Base-by-base conservation (phyloP, 2,113 vertebrate genomes). In the Rynchops niger region DNA sequence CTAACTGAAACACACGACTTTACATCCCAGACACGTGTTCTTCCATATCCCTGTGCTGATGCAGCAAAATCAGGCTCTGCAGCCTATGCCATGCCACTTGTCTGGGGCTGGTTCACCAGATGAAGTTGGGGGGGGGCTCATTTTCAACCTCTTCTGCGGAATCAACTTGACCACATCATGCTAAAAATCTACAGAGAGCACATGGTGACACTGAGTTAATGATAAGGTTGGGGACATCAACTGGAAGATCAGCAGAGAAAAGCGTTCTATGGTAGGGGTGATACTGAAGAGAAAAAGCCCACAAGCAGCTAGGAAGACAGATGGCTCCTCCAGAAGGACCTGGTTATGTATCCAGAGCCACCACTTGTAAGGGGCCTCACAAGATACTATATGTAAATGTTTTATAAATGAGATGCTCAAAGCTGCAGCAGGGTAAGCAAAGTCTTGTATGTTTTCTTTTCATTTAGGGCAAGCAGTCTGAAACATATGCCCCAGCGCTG, bases 401-500 rank as follows among this genome's bases (percentile, higher is more conserved):
- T 93, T 95, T 91, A 91, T 76, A 73, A 88, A 42, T 50, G 55
- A 72, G 77, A 93, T 84, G 42, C 84, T 82, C 17, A 4, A 65
- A 81, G 92, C 80, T 91, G 80, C 55, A 76, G 55, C 40, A 63
- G 82, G 2, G 1, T 34, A 83, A 95, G 81, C 27, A 22, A 86
- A 94, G n/a, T 38, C 80, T 66, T 93, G 80, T 55, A 63, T 25
- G 30, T 87, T 96, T 95, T 80, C 77, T 85, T 94, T 87, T 65
- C 63, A 95, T 86, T 82, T 59, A 90, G 67, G 84, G 66, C 62
- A 97, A 88, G 82, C 76, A 79, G 42, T 93, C 86, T 89, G 85
- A 90, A 94, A 62, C 69, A 65, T 69, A 70, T 74, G 95, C 45
- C 93, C 94, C 29, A 67, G 62, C 49, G 40, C 49, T 95, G 93